Base-by-base conservation (phyloP, 2,113 vertebrate genomes). In the Dendrocopos noguchii region DNA sequence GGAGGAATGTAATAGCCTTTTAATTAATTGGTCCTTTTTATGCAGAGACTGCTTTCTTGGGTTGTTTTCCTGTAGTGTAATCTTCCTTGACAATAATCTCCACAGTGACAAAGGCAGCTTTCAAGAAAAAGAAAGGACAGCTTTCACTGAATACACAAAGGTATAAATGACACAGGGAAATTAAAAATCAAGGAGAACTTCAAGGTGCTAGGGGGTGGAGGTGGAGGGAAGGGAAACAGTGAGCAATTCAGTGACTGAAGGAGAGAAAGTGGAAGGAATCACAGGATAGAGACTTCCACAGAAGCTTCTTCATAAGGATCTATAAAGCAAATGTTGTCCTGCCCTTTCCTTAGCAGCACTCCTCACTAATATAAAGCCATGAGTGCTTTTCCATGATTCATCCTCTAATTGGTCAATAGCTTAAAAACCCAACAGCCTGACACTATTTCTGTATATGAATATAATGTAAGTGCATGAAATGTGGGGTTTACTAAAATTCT, bases 121-220 rank as follows among this genome's bases (percentile, higher is more conserved):
- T 83, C 28, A 17, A 17, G 39, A 39, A 36, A 31, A 86, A 74
- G 19, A 65, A 90, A 53, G 52, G 92, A 64, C 19, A 50, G 19
- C 3, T 25, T 88, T 34, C n/a, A 87, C 50, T 53, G 66, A 75
- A 21, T 29, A n/a, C n/a, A 28, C 5, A 12, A 81, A 60, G n/a
- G 46, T 46, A 53, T 7, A 72, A 90, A 31, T 0, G 5, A 53
- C 33, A 65, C 27, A 67, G 12, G 14, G 20, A 34, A 76, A 76
- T 64, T 31, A 63, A 52, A 57, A 60, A 22, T 92, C 83, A 88
- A 93, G 87, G 83, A 91, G 87, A 93, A 64, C 67, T 76, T 52
- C 67, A 61, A 39, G 34, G 39, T 25, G 8, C 9, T 21, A 7
- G 4, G 3, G 2, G 2, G 2, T 56, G 29, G 57, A 52, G 19